Percentiles rank a stretch among this genome's conserved stretches.
Evolutionary conservation across 2,797 vertebrate species (phyloP).

Genomic region (Anguilla obscura): DNA sequence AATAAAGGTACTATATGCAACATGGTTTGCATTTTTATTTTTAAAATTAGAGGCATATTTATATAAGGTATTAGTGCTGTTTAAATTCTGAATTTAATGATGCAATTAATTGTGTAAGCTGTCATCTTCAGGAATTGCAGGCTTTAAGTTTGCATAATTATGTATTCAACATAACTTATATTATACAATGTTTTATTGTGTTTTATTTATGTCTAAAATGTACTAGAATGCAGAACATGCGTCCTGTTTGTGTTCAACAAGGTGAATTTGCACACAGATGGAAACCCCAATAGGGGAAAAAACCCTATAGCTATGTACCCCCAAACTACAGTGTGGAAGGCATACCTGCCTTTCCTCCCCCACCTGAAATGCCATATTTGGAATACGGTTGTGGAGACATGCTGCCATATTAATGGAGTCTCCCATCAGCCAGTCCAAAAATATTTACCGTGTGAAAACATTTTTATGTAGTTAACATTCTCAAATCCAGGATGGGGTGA

Average conservation of each 20-base stretch:
- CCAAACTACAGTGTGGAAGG: not conserved
- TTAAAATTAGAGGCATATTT: not conserved
- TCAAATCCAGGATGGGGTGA: conserved; percentile 25
- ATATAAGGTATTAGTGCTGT: not conserved
- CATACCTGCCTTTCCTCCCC: not conserved
- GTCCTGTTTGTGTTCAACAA: not conserved
- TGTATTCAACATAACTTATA: not conserved
- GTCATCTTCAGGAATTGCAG: not conserved
- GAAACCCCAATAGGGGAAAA: not conserved
- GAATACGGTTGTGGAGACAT: not conserved
- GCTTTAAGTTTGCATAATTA: not conserved
- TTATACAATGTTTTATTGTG: not conserved
- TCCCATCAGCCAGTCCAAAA: not conserved
- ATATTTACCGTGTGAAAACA: not conserved
- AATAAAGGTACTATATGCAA: not conserved
- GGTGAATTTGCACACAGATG: not conserved
- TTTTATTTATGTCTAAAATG: not conserved
- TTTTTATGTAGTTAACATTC: not conserved
- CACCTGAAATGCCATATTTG: not conserved
- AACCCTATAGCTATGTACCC: not conserved
- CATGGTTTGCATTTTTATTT: not conserved
- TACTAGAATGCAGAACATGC: not conserved
- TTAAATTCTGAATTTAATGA: not conserved
- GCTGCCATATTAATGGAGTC: not conserved
- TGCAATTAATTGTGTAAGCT: not conserved